A percentile compares a stretch with the other conserved stretches of the same genome.
These are phyloP conservation scores for Cheirogaleus medius DNA, from an alignment of 2,113 vertebrate species.

Conservation along the genomic window DNA sequence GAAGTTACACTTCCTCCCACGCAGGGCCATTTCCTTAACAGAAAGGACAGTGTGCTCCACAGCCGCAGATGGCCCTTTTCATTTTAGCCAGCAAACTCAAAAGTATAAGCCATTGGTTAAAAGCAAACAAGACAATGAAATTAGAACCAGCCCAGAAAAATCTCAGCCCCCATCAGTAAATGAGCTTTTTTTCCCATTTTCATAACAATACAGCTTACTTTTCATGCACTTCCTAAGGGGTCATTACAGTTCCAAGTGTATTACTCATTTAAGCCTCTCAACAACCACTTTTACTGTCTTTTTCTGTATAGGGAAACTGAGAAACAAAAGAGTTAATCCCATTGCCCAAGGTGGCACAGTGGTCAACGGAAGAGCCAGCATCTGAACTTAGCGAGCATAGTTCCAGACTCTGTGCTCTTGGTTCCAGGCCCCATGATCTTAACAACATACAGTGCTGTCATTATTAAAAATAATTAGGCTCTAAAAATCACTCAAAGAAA, in stretches of 20 bases:
- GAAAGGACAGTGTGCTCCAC: neutral
- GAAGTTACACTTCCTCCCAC: neutral
- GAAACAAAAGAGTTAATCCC: neutral
- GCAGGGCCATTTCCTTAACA: neutral
- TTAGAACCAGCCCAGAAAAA: neutral
- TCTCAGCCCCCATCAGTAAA: neutral
- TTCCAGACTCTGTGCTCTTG: neutral
- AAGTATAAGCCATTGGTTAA: neutral
- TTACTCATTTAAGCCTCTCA: neutral
- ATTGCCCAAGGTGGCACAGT: neutral
- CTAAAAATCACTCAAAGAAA: neutral
- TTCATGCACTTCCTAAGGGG: neutral
- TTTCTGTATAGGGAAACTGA: neutral
- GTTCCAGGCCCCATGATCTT: neutral
- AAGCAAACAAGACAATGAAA: constrained; percentile 18
- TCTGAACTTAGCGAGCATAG: neutral
- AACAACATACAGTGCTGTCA: neutral
- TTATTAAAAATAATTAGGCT: neutral
- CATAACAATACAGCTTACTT: neutral
- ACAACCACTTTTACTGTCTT: neutral
- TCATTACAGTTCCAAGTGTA: neutral
- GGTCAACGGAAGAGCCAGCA: neutral
- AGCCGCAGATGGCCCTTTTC: neutral
- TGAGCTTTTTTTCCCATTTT: neutral
- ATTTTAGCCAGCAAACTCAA: neutral